Evolutionary conservation across 1,140 invertebrate genomes (phyloP).

Genomic region (Trichoplusia ni): DNA sequence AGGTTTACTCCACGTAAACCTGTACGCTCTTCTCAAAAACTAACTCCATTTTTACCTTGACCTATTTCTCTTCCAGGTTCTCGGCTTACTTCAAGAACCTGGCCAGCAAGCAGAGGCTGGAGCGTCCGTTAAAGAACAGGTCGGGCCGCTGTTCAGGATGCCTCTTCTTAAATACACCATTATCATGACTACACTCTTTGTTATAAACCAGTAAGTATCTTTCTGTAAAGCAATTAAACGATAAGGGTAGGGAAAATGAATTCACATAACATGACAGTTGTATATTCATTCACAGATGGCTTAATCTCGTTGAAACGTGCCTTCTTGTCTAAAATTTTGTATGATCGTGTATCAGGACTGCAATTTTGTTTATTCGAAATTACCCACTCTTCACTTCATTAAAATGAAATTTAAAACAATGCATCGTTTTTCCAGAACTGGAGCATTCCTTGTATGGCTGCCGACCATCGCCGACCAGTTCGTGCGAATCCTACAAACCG

Average conservation of each 20-base stretch:
- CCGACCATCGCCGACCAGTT: conserved; percentile 64
- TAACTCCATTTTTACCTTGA: background rate
- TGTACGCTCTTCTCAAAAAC: too few species aligned
- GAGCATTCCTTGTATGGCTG: conserved; percentile 62
- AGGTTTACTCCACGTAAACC: too few species aligned
- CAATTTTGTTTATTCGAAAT: too few species aligned
- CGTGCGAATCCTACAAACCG: conserved; percentile 52
- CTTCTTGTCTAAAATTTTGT: too few species aligned
- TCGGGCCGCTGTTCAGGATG: conserved; percentile 55
- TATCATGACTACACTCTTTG: conserved; percentile 53
- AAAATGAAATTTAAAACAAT: too few species aligned
- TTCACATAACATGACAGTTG: too few species aligned
- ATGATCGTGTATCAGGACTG: too few species aligned
- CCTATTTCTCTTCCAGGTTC: conserved; percentile 34
- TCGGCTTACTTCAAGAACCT: conserved; percentile 34
- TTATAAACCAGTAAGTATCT: conserved; percentile 61
- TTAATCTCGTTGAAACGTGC: too few species aligned
- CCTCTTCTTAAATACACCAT: conserved; percentile 62
- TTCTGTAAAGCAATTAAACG: too few species aligned
- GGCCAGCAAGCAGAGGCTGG: conserved; percentile 3
- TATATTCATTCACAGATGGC: background rate
- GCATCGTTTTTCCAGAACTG: conserved; percentile 44
- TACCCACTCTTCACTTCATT: too few species aligned
- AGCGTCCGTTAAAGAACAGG: conserved; percentile 40
- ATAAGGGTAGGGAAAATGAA: too few species aligned